These are phyloP conservation scores for Disparrhopalites patrizii DNA, from an alignment of 2,888 invertebrate genomes.

Conservation along the genomic window DNA sequence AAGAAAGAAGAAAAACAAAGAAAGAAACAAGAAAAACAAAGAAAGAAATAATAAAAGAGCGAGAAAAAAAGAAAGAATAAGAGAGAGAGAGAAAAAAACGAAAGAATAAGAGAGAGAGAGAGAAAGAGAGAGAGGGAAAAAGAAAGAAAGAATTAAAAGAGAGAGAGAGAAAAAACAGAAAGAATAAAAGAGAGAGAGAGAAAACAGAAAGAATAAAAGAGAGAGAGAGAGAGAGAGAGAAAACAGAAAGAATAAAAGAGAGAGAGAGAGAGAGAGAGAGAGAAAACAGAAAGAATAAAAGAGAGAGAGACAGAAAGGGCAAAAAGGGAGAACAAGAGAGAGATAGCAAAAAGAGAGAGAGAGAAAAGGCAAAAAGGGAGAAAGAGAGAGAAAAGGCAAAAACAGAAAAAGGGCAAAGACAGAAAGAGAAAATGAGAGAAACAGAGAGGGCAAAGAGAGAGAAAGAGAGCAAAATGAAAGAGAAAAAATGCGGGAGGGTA, in stretches of 20 bases:
- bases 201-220: not conserved
- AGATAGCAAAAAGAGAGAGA: not conserved
- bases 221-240: not conserved
- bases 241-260: not conserved
- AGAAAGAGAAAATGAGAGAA: too few relatives aligned
- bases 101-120: not conserved
- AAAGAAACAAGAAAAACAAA: not conserved
- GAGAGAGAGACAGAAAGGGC: not conserved
- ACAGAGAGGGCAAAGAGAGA: not conserved
- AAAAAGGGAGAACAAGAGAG: slow-evolving; percentile 10
- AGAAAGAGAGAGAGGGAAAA: not conserved
- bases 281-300: not conserved
- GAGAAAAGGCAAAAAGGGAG: not conserved
- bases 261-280: not conserved
- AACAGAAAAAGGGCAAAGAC: too few relatives aligned
- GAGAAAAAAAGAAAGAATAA: not conserved
- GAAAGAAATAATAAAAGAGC: not conserved
- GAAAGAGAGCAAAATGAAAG: not conserved
- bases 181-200: not conserved
- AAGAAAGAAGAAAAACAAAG: too few relatives aligned
- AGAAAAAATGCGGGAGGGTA: not conserved
- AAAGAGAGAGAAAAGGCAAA: not conserved
- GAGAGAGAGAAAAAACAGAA: slow-evolving; percentile 19
- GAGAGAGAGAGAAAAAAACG: not conserved
- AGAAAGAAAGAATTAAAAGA: not conserved